Evolutionary conservation across 2,888 invertebrate species (phyloP).

Genomic region (Exephanes ischioxanthus): DNA sequence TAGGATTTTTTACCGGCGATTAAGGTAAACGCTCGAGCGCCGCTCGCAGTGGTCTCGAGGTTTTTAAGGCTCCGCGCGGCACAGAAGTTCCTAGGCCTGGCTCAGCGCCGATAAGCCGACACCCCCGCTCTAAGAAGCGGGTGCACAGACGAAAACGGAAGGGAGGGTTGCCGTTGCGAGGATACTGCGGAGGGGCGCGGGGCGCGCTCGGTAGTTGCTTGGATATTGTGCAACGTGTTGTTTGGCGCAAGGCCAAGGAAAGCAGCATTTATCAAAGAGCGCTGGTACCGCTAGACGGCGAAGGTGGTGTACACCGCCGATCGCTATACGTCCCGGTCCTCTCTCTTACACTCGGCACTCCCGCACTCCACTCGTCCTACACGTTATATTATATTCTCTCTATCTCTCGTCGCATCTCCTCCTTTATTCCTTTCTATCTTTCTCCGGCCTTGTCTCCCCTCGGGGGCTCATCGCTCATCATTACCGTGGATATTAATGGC

Average conservation of each 20-base stretch:
- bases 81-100: conserved; percentile 55
- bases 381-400: conserved; percentile 61
- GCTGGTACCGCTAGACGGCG: conserved; percentile 58
- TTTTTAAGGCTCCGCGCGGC: not conserved
- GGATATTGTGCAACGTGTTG: conserved; percentile 79
- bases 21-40: no score
- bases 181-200: conserved; percentile 13
- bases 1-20: not conserved
- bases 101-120: conserved; percentile 73
- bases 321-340: conserved; percentile 50
- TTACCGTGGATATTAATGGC: conserved; percentile 82
- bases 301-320: conserved; percentile 27
- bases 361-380: not conserved
- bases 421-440: conserved; percentile 37
- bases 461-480: conserved; percentile 81
- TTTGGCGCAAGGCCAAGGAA: conserved; percentile 79
- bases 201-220: conserved; percentile 43
- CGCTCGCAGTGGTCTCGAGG: no score
- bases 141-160: conserved; percentile 45
- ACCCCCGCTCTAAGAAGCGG: conserved; percentile 38
- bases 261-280: conserved; percentile 80
- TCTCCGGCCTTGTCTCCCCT: conserved; percentile 67
- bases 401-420: conserved; percentile 49
- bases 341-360: conserved; percentile 49
- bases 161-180: conserved; percentile 31